A percentile compares a stretch with the other conserved stretches of the same genome.
phyloP scores from a whole-genome alignment of 1,140 invertebrate genomes.

The Archivesica marissinica region DNA sequence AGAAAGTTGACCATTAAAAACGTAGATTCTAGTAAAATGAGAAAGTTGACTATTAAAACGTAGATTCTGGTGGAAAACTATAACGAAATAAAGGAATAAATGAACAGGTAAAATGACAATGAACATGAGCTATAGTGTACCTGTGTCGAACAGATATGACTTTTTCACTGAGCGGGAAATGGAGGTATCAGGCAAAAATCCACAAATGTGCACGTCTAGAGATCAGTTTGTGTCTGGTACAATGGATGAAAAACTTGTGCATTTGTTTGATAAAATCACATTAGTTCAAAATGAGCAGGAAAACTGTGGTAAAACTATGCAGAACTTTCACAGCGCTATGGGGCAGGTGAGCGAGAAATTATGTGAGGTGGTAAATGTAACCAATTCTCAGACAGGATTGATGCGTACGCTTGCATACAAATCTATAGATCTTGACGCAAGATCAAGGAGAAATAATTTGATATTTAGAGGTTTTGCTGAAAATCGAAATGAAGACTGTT shows the following conservation, averaged over 20 bases:
- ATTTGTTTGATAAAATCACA: constrained; percentile 31
- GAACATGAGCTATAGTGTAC: neutral
- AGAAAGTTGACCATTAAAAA: too few species aligned
- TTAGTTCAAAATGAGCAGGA: constrained; percentile 18
- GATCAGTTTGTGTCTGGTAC: constrained; percentile 14
- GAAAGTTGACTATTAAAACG: too few species aligned
- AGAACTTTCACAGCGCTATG: constrained; percentile 12
- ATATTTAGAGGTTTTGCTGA: constrained; percentile 45
- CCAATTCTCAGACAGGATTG: constrained; percentile 30
- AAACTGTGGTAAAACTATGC: neutral
- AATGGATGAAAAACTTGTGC: constrained; percentile 5
- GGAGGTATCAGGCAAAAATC: neutral
- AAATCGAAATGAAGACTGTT: constrained; percentile 36
- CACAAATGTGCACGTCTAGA: neutral
- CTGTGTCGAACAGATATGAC: neutral
- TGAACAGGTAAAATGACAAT: neutral
- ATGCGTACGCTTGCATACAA: constrained; percentile 36
- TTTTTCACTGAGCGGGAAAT: constrained; percentile 22
- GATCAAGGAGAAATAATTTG: constrained; percentile 45
- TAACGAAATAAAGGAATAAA: too few species aligned
- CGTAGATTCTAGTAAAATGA: too few species aligned
- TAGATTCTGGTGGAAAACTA: neutral
- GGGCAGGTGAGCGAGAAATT: constrained; percentile 3
- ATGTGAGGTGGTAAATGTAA: constrained; percentile 16
- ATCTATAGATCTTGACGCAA: constrained; percentile 43